Base-by-base conservation (phyloP, 2,888 invertebrate genomes). In the Caenorhabditis becei region DNA sequence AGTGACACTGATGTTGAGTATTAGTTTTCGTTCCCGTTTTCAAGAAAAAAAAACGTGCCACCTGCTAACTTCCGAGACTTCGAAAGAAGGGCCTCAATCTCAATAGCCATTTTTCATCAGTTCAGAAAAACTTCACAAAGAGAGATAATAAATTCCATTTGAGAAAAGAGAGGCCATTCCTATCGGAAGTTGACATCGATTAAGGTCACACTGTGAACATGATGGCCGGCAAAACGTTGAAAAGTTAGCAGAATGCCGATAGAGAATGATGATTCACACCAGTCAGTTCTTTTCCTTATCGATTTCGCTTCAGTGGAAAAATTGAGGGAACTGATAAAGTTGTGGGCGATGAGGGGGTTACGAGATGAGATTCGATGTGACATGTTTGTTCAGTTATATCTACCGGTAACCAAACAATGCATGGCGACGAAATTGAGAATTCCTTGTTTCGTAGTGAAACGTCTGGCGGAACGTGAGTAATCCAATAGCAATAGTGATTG, bases 351-450 rank as follows among this genome's bases (percentile, higher is more conserved):
- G 35, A 54, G 32, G 44, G 20, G 44, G 23, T 61, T 41, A 11
- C 20, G 53, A 53, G 49, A 71, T 32, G 62, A 61, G 54, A 58
- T 58, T 58, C 58, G 37, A 72, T 72, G 49, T 65, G 66, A 66
- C 66, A 74, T 65, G 74, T 66, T 74, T 74, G 74, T 74, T 74
- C 59, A 41, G 51, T 51, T 51, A 24, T 24, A 23, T 16, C 41
- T 65, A 44, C 49, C 63, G 58, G 62, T 56, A 63, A 63, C 20
- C 63, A 72, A 72, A 72, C 63, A 72, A 44, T 35, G 37, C 18
- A 47, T 18, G 67, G 18, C 10, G 24, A 44, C n/a, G 28, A 23
- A 18, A 54, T 32, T 8, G 35, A 62, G 35, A 51, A 51, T 14
- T 41, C 14, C 16, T n/a, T 10, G 41, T 41, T 41, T 41, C 41